A percentile compares a stretch with the other conserved stretches of the same genome.
phyloP scores from a whole-genome alignment of 2,113 vertebrate species.

The Chloroceryle aenea region DNA sequence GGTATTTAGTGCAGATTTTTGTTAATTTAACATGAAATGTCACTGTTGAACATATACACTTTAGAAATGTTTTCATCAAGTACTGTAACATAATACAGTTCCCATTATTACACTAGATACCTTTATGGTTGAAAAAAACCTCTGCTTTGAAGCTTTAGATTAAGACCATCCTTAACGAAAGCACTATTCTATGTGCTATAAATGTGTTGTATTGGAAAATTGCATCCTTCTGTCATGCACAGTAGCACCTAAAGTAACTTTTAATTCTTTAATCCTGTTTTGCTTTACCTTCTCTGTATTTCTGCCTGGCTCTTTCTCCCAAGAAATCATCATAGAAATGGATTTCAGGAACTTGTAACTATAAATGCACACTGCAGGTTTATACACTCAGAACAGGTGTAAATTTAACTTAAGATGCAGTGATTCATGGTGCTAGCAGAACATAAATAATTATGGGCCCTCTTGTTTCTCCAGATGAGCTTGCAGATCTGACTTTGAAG shows the following conservation, averaged over 20 bases:
- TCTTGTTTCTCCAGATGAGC: not conserved
- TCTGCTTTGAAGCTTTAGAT: slow-evolving; percentile 51
- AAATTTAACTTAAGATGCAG: not conserved
- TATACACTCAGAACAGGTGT: not conserved
- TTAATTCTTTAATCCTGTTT: not conserved
- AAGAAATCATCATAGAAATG: not conserved
- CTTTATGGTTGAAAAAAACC: not conserved
- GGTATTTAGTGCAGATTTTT: slow-evolving; percentile 80
- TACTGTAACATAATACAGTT: slow-evolving; percentile 31
- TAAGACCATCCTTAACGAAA: slow-evolving; percentile 18
- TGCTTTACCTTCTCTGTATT: not conserved
- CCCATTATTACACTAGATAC: slow-evolving; percentile 46
- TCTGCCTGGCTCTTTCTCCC: not conserved
- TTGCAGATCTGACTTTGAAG: not conserved
- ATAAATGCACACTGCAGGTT: not conserved
- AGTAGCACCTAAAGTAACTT: slow-evolving; percentile 28
- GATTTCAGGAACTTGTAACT: not conserved
- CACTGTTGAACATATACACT: slow-evolving; percentile 40
- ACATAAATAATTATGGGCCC: not conserved
- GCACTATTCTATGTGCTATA: not conserved
- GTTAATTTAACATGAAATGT: slow-evolving; percentile 67
- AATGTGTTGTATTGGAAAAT: slow-evolving; percentile 30
- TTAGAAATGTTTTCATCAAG: slow-evolving; percentile 57
- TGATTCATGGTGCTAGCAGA: not conserved
- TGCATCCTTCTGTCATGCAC: slow-evolving; percentile 39